Conservation (phyloP, 2,113 vertebrate species). For the Macaca mulatta region DNA sequence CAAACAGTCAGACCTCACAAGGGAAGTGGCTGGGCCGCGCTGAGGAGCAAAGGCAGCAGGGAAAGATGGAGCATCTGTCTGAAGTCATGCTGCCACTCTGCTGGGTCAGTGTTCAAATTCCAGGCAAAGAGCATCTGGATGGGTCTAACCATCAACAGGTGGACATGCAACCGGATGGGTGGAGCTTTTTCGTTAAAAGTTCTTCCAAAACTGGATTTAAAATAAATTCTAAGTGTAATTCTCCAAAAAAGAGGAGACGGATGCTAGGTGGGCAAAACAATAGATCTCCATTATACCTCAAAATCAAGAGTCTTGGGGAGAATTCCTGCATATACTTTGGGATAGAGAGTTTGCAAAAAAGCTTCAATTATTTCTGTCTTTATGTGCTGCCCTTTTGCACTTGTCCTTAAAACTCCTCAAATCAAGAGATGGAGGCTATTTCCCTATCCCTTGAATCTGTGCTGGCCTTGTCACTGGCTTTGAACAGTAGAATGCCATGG, state of each 20-base stretch:
- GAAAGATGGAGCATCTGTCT: background rate
- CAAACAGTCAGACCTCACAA: background rate
- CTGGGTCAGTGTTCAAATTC: background rate
- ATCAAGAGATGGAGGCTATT: background rate
- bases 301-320: background rate
- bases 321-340: background rate
- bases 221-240: background rate
- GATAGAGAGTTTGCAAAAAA: background rate
- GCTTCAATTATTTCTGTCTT: background rate
- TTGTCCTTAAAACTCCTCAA: background rate
- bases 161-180: background rate
- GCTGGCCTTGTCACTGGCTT: background rate
- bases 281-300: background rate
- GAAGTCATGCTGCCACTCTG: background rate
- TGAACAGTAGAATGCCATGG: background rate
- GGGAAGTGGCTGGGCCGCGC: background rate
- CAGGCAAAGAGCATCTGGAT: accelerated
- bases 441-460: background rate
- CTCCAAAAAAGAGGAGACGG: background rate
- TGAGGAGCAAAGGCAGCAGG: background rate
- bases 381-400: background rate
- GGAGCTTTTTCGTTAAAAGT: background rate
- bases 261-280: background rate
- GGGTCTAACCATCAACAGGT: background rate
- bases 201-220: background rate